These are phyloP conservation scores for Chymomyza caudatula DNA, from an alignment of 2,888 invertebrate species.

Conservation along the genomic window DNA sequence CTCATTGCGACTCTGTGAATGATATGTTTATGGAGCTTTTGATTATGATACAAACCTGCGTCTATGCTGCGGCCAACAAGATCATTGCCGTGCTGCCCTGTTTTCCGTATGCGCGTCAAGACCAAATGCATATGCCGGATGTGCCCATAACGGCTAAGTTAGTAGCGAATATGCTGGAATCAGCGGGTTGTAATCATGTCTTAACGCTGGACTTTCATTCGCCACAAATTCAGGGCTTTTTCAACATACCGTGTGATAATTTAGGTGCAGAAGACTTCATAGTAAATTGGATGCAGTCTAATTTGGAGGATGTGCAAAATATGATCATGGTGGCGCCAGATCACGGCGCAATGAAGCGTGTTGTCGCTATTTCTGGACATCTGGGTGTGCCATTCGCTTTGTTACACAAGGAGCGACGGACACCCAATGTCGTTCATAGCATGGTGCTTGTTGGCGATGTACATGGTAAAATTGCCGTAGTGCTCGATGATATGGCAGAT, in stretches of 20 bases:
- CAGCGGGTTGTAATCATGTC: conserved; percentile 19
- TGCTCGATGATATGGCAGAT: conserved; percentile 26
- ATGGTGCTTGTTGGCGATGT: conserved; percentile 28
- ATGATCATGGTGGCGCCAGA: conserved; percentile 19
- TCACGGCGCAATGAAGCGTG: conserved; percentile 7
- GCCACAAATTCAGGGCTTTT: conserved; percentile 29
- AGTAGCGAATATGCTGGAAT: conserved; percentile 23
- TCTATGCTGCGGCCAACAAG: conserved; percentile 13
- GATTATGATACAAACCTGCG: conserved; percentile 22
- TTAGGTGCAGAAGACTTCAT: not conserved
- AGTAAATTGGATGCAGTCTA: conserved; percentile 12
- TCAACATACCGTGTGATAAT: conserved; percentile 33
- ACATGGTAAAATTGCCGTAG: not conserved
- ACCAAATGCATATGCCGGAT: conserved; percentile 10
- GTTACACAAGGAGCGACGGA: conserved; percentile 13
- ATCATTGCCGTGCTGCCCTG: conserved; percentile 18
- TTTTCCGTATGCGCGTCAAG: conserved; percentile 23
- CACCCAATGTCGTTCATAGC: not conserved
- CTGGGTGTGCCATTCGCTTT: conserved; percentile 12
- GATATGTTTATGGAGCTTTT: conserved; percentile 26
- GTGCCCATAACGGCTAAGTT: conserved; percentile 28
- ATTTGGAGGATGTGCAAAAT: conserved; percentile 7
- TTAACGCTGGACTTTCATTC: conserved; percentile 25
- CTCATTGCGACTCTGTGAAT: conserved; percentile 6
- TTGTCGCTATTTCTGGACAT: not conserved